phyloP scores from a whole-genome alignment of 2,113 vertebrate species.

The Trochalopteron elliotii region DNA sequence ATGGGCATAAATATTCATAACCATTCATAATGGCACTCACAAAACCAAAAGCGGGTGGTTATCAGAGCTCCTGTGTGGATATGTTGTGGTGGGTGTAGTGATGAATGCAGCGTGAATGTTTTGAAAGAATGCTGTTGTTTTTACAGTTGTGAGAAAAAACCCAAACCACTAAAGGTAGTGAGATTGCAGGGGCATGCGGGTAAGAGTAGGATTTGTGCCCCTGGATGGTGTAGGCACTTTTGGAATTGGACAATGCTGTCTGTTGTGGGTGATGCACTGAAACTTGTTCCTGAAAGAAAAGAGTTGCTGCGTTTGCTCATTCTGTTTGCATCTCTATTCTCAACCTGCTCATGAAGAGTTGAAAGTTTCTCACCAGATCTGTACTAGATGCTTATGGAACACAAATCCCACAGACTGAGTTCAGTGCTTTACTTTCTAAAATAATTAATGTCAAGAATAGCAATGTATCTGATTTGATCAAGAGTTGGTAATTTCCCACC shows the following conservation, averaged over 20 bases:
- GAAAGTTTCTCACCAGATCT: background rate
- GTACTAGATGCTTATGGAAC: background rate
- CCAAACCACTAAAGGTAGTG: background rate
- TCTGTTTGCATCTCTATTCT: background rate
- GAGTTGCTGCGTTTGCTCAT: background rate
- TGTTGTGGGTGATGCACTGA: background rate
- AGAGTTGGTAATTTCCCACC: background rate
- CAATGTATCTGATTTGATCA: background rate
- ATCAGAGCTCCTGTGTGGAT: background rate
- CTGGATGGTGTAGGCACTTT: fast-evolving
- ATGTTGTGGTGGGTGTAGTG: background rate
- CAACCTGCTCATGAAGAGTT: background rate
- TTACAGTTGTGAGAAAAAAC: background rate
- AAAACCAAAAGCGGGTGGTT: background rate
- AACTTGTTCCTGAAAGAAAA: background rate
- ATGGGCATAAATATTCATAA: slow-evolving; percentile 38
- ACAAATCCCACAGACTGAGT: background rate
- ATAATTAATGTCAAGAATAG: background rate
- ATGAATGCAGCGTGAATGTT: background rate
- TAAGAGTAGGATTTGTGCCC: background rate
- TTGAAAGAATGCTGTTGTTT: background rate
- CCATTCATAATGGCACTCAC: background rate
- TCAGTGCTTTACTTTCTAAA: background rate
- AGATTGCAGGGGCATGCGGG: fast-evolving
- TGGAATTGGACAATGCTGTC: fast-evolving